Conservation (phyloP, 2,888 invertebrate genomes). For the Biston stratarius region DNA sequence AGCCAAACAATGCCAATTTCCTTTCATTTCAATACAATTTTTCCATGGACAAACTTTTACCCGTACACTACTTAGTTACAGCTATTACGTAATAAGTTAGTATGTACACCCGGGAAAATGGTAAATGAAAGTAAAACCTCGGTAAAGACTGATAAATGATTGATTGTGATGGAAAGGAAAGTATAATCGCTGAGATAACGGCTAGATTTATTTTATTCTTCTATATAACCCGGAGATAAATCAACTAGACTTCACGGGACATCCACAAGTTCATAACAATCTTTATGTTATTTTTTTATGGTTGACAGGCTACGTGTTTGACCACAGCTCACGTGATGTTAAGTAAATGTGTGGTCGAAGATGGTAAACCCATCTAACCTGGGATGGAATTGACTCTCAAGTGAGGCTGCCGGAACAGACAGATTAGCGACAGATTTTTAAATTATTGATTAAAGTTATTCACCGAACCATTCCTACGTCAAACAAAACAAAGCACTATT, state of each 20-base stretch:
- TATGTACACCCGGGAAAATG: not conserved
- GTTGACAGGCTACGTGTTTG: too few species aligned
- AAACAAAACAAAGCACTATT: not conserved
- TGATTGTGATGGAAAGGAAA: constrained; percentile 23
- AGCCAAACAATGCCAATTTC: not conserved
- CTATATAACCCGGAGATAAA: constrained; percentile 3
- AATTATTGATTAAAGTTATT: not conserved
- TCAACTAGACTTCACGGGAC: constrained; percentile 10
- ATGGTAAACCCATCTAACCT: too few species aligned
- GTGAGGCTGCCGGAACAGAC: too few species aligned
- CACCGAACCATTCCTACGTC: not conserved
- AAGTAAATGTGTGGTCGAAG: too few species aligned
- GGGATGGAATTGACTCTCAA: too few species aligned
- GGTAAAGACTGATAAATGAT: constrained; percentile 14
- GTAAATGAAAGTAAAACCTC: constrained; percentile 5
- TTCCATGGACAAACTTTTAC: not conserved
- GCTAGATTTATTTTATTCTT: not conserved
- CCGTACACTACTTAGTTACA: not conserved
- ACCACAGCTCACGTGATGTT: too few species aligned
- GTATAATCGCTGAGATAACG: constrained; percentile 10
- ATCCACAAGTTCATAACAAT: not conserved
- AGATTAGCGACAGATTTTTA: too few species aligned
- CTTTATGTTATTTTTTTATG: not conserved
- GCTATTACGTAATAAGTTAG: not conserved
- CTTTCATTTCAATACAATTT: not conserved